phyloP scores from a whole-genome alignment of 2,888 invertebrate genomes.

The Agrochola lychnidis region DNA sequence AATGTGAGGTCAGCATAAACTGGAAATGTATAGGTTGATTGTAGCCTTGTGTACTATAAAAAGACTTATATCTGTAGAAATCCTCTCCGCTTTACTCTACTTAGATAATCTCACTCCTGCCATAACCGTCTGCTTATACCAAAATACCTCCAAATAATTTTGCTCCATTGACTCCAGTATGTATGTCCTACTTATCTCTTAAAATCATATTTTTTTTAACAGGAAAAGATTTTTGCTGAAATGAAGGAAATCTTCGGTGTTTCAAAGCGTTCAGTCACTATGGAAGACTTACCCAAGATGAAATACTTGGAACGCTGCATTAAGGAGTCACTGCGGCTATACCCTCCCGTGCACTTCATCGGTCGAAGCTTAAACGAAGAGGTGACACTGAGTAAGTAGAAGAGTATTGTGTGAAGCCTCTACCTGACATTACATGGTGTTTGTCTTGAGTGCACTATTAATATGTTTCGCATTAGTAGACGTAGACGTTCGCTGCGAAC shows the following conservation, averaged over 20 bases:
- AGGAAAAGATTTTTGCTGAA: constrained; percentile 92
- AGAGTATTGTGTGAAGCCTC: not conserved
- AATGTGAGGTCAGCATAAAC: too few relatives aligned
- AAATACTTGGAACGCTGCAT: constrained; percentile 93
- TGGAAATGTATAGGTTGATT: too few relatives aligned
- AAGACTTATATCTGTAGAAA: too few relatives aligned
- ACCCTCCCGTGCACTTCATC: constrained; percentile 93
- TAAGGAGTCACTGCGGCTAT: constrained; percentile 92
- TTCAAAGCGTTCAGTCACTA: constrained; percentile 90
- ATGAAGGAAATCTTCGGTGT: constrained; percentile 92
- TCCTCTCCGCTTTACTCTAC: too few relatives aligned
- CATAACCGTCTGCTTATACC: too few relatives aligned
- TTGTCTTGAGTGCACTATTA: not conserved
- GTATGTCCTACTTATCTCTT: too few relatives aligned
- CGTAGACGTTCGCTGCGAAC: too few relatives aligned
- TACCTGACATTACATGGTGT: not conserved
- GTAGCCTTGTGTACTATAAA: too few relatives aligned
- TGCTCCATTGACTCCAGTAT: too few relatives aligned
- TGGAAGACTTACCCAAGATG: constrained; percentile 91
- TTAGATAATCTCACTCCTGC: too few relatives aligned
- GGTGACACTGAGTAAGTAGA: constrained; percentile 88
- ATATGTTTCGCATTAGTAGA: not conserved
- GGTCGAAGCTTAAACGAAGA: constrained; percentile 90
- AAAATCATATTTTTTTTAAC: not conserved
- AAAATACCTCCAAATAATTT: too few relatives aligned